Evolutionary conservation across 2,888 invertebrate genomes (phyloP), one percentile per base, ranked within the genome.

Genomic region (Coremacera marginata): DNA sequence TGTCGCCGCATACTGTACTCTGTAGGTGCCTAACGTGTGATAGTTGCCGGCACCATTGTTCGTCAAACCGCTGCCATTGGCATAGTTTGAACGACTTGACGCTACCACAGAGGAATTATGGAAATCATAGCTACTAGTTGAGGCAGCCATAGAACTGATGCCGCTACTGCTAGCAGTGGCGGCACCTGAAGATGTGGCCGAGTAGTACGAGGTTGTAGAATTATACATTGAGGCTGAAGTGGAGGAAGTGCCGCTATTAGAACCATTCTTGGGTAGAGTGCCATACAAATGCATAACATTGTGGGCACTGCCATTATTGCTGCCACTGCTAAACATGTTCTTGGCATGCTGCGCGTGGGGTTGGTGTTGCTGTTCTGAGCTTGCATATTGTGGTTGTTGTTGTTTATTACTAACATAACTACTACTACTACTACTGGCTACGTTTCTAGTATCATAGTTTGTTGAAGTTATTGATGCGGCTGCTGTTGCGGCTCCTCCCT

Each of bases 1-100:
- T 70, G 90, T 90, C 79, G 90, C 89, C 74, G 90, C 89, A 83
- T 90, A 90, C 83, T 90, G 90, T 68, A 90, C 89, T 78, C 89
- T 84, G 82, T 90, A 90, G 31, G 89, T 88, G 81, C 89, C 89
- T 79, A 89, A 81, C 5, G 89, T 89, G 73, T 89, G 89, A 79
- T 89, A 89, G 80, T 89, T 89, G 74, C 84, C 86, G n/a, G 80
- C 82, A 71, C 83, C 83, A 70, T 82, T 82, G 76, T 72, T 80
- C 2, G 52, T n/a, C n/a, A 34, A 11, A 16, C 52, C 25, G 7
- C 27, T 44, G 37, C 87, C 85, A 70, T 87, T 87, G 78, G 86
- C 84, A 65, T 83, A 83, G 55, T 85, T 71, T 37, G 80, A 76
- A n/a, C 87, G 80, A 51, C 85, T 83, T 16, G 79, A 70, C 34